A percentile compares a stretch with the other conserved stretches of the same genome.
Conservation (phyloP, 2,797 vertebrate species). For the Ceryle rudis region DNA sequence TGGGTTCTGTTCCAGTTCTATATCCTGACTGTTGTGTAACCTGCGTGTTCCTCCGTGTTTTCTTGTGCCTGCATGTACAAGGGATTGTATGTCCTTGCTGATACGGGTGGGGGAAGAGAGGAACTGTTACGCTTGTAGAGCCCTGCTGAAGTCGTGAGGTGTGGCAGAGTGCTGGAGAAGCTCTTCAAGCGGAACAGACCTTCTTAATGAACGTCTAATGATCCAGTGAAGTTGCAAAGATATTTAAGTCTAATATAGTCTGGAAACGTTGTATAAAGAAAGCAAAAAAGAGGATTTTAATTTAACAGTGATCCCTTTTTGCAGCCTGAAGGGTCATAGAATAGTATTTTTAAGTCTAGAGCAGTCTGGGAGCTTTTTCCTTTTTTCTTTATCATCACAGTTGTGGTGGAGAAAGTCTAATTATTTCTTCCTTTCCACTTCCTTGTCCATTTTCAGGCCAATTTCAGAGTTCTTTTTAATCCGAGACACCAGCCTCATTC, state of each 20-base stretch:
- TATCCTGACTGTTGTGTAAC: background rate
- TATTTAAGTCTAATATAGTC: background rate
- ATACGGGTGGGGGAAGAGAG: background rate
- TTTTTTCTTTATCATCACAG: background rate
- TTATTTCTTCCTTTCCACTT: background rate
- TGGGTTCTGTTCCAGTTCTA: background rate
- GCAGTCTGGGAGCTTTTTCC: background rate
- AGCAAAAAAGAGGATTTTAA: background rate
- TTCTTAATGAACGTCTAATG: background rate
- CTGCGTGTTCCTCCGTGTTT: background rate
- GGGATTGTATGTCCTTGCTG: background rate
- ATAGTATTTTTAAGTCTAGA: background rate
- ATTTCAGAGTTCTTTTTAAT: conserved; percentile 98
- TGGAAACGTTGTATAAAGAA: background rate
- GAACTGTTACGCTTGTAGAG: background rate
- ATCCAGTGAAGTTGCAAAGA: background rate
- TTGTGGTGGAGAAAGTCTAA: background rate
- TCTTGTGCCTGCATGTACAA: background rate
- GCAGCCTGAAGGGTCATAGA: background rate
- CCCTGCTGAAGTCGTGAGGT: background rate
- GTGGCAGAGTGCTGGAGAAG: background rate
- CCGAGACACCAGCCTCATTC: conserved; percentile 98
- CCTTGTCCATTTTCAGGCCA: conserved; percentile 82
- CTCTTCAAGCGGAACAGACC: background rate
- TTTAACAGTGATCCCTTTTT: background rate